Evolutionary conservation across 2,888 invertebrate genomes (phyloP), one percentile per base, ranked within the genome.

Genomic region (Gasteruption jaculator): DNA sequence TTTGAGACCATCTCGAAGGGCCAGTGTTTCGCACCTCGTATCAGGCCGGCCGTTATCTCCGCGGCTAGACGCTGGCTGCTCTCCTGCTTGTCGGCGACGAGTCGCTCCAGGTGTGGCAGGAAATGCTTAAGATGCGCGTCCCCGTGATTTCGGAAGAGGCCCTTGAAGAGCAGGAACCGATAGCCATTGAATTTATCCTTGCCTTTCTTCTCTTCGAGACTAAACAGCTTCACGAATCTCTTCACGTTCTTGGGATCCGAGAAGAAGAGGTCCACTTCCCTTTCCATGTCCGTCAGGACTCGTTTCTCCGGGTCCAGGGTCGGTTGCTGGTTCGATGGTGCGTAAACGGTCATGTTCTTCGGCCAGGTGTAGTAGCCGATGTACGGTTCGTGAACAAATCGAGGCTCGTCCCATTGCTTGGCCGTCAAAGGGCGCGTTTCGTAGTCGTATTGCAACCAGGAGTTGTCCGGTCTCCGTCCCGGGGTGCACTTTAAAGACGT

Each of bases 1-100:
- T 72, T 65, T 2, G 73, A 60, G 0, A 81, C 76, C 71, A 82
- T 80, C 0, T 74, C 71, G 50, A 78, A 83, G 1, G 80, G 73
- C 91, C 91, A 92, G 70, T 89, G 87, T 52, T 91, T 85, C 16
- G 85, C 80, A 2, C 91, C 91, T n/a, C 83, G 74, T 14, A 93
- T 75, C 0, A 89, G 69, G 0, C 89, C 85, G n/a, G 86, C 79
- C 3, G 87, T 76, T 27, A 89, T 77, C 71, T 93, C 93, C 0
- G 90, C 81, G 1, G 87, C 90, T 70, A 89, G 86, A 27, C 89
- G 76, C 62, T 93, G 92, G 56, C 78, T 78, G 49, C 85, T 82
- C 63, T 91, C 90, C 47, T 85, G 81, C 31, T 80, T 77, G 45
- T 83, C 82, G 4, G 61, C 65, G 0, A 87, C 83, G 46, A 90